These are phyloP conservation scores for Anas platyrhynchos DNA, from an alignment of 2,113 vertebrate species.

Conservation along the genomic window DNA sequence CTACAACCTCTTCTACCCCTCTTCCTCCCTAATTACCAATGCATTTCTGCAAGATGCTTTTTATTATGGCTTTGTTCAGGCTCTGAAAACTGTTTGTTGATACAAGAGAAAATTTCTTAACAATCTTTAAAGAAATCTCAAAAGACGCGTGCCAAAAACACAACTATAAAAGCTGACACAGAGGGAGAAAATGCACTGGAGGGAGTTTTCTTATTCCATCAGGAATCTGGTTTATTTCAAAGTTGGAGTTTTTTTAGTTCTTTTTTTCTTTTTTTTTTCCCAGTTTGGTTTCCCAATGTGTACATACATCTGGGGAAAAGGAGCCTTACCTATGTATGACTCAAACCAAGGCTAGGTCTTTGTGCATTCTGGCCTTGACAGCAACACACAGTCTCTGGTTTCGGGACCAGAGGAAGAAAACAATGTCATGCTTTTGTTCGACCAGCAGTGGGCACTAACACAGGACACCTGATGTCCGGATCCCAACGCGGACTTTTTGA, in stretches of 20 bases:
- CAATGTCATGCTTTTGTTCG: background rate
- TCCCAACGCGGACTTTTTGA: background rate
- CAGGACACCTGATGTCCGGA: rapidly evolving
- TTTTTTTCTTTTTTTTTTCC: background rate
- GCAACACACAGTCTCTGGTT: background rate
- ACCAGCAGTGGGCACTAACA: background rate
- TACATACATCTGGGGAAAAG: background rate
- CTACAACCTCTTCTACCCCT: background rate
- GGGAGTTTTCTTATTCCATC: slow-evolving; percentile 23
- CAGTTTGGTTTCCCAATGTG: background rate
- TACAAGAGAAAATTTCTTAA: slow-evolving; percentile 66
- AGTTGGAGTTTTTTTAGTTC: background rate
- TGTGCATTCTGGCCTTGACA: background rate
- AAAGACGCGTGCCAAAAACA: background rate
- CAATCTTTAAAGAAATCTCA: slow-evolving; percentile 53
- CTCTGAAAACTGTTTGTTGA: slow-evolving; percentile 59
- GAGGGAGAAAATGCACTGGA: slow-evolving; percentile 31
- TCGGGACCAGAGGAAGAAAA: background rate
- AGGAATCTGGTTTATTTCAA: slow-evolving; percentile 63
- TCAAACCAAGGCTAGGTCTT: background rate
- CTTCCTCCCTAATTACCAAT: slow-evolving; percentile 9
- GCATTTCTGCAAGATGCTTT: slow-evolving; percentile 63
- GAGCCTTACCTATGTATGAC: background rate
- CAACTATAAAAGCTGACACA: slow-evolving; percentile 57
- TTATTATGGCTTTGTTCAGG: slow-evolving; percentile 50